phyloP scores from a whole-genome alignment of 2,113 vertebrate species.

The Perccottus glenii region DNA sequence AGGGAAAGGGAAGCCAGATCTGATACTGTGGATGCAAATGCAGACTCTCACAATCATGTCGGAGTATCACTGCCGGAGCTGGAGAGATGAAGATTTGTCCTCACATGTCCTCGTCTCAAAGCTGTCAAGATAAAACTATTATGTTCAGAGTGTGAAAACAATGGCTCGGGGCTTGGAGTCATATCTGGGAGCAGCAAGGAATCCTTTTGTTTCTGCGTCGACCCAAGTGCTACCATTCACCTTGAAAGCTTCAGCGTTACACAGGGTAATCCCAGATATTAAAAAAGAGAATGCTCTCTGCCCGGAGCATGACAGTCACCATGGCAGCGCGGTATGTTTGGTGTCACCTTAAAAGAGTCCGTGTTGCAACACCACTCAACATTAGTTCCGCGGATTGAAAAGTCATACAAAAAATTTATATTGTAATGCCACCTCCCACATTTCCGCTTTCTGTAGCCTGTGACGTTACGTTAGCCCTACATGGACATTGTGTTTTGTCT shows the following conservation, averaged over 20 bases:
- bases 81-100: constrained; percentile 59
- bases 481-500: too few relatives aligned
- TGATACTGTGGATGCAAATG: constrained; percentile 65
- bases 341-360: too few relatives aligned
- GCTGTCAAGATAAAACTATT: constrained; percentile 71
- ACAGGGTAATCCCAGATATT: not conserved
- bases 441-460: too few relatives aligned
- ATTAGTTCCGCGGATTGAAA: too few relatives aligned
- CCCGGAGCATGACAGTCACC: too few relatives aligned
- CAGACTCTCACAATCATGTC: constrained; percentile 26
- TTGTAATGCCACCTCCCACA: too few relatives aligned
- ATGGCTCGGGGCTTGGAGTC: constrained; percentile 45
- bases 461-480: too few relatives aligned
- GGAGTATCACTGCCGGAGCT: constrained; percentile 13
- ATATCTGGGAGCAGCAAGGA: constrained; percentile 36
- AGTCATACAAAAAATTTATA: too few relatives aligned
- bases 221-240: constrained; percentile 14
- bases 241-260: constrained; percentile 21
- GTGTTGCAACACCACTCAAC: too few relatives aligned
- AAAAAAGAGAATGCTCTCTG: too few relatives aligned
- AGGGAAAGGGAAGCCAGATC: constrained; percentile 53
- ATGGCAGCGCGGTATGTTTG: too few relatives aligned
- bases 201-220: constrained; percentile 18
- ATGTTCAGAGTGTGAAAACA: constrained; percentile 61
- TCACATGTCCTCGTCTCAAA: constrained; percentile 56